phyloP scores from a whole-genome alignment of 2,113 vertebrate species.

The Cygnus atratus region DNA sequence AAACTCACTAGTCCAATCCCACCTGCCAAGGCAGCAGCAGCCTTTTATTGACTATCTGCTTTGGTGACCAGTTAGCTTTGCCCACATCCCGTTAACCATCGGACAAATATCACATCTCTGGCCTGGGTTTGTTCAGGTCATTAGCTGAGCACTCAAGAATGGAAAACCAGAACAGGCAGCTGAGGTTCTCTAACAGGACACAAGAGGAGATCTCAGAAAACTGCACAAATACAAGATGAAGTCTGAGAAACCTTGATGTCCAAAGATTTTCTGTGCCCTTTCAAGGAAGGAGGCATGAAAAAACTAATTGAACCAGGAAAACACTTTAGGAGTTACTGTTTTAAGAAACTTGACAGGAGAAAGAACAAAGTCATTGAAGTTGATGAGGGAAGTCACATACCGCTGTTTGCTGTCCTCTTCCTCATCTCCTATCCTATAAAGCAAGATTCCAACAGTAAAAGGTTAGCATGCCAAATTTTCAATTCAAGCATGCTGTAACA shows the following conservation, averaged over 20 bases:
- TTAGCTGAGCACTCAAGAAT: background rate
- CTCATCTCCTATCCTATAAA: constrained; percentile 72
- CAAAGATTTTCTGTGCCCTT: background rate
- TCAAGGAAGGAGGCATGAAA: background rate
- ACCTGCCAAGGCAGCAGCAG: background rate
- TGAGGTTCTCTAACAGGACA: background rate
- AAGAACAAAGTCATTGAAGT: background rate
- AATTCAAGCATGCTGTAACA: constrained; percentile 41
- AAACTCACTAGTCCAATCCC: background rate
- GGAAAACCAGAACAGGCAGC: background rate
- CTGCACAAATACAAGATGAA: background rate
- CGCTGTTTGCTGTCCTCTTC: constrained; percentile 71
- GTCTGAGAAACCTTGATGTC: background rate
- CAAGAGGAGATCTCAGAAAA: background rate
- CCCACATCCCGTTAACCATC: background rate
- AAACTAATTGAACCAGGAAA: background rate
- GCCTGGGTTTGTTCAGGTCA: background rate
- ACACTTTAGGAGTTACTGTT: background rate
- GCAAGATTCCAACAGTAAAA: constrained; percentile 66
- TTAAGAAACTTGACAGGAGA: background rate
- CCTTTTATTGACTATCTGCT: background rate
- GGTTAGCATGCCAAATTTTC: constrained; percentile 49
- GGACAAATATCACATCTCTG: background rate
- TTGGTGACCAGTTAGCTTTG: background rate
- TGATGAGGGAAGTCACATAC: constrained; percentile 38